Conservation (phyloP, 2,888 invertebrate genomes). For the Callinectes sapidus region DNA sequence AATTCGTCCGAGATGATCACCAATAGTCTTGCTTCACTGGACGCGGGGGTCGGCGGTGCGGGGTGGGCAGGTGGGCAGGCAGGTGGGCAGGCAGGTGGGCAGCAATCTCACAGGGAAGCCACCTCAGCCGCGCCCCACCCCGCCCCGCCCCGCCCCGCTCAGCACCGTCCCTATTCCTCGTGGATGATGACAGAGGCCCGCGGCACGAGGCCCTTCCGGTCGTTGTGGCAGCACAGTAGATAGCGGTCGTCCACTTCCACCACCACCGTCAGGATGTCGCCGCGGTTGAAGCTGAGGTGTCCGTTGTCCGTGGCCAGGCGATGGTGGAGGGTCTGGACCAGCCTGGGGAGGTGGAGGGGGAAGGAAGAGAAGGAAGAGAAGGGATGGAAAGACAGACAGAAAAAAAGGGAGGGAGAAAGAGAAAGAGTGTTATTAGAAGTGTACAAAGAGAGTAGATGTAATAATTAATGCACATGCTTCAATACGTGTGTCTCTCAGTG, state of each 20-base stretch:
- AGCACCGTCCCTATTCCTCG: constrained; percentile 49
- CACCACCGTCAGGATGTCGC: constrained; percentile 84
- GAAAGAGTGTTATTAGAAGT: neutral
- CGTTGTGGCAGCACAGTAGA: constrained; percentile 85
- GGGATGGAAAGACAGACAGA: neutral
- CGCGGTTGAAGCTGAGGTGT: constrained; percentile 86
- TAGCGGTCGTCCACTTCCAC: constrained; percentile 85
- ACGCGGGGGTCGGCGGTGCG: neutral
- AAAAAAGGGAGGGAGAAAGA: neutral
- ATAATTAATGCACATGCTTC: neutral
- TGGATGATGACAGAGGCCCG: constrained; percentile 69
- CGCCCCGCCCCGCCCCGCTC: neutral
- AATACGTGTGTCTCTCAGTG: neutral
- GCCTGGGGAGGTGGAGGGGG: constrained; percentile 78
- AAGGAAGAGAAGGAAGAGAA: neutral
- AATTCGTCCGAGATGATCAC: constrained; percentile 23
- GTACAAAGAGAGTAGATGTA: neutral
- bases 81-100: neutral
- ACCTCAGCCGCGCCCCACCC: neutral
- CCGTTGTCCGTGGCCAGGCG: constrained; percentile 86
- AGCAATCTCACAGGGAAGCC: neutral
- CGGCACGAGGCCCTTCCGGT: constrained; percentile 86
- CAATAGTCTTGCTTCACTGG: constrained; percentile 6
- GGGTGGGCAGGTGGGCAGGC: neutral
- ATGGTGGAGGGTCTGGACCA: constrained; percentile 85